phyloP scores from a whole-genome alignment of 2,888 invertebrate species.

The Polydrusus pterygomalis region DNA sequence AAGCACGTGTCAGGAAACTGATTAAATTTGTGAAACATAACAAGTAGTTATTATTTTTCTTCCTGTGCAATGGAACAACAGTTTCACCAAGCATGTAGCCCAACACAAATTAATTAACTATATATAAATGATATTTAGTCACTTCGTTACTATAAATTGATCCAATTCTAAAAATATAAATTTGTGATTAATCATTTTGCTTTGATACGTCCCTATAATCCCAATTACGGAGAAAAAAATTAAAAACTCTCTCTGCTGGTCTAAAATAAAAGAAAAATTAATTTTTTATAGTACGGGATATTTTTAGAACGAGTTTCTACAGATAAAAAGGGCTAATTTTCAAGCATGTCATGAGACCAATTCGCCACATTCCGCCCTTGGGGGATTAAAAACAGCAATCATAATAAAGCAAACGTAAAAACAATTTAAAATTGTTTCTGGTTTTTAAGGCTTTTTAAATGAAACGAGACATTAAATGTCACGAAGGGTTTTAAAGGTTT shows the following conservation, averaged over 20 bases:
- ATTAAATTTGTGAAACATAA: no score
- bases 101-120: no score
- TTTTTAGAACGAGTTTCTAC: background rate
- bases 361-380: background rate
- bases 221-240: background rate
- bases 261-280: background rate
- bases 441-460: conserved; percentile 4
- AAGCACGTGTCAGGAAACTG: no score
- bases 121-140: no score
- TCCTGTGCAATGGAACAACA: no score
- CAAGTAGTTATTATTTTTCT: no score
- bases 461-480: background rate
- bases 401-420: conserved; percentile 16
- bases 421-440: conserved; percentile 14
- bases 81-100: no score
- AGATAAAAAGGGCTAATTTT: conserved; percentile 2
- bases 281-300: background rate
- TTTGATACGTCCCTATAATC: background rate
- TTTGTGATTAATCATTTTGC: background rate
- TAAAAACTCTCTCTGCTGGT: background rate
- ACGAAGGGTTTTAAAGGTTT: background rate
- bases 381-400: conserved; percentile 1
- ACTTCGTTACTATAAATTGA: no score
- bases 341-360: background rate
- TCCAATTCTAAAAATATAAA: no score